Conservation (phyloP, 2,888 invertebrate species). For the Aelia acuminata region DNA sequence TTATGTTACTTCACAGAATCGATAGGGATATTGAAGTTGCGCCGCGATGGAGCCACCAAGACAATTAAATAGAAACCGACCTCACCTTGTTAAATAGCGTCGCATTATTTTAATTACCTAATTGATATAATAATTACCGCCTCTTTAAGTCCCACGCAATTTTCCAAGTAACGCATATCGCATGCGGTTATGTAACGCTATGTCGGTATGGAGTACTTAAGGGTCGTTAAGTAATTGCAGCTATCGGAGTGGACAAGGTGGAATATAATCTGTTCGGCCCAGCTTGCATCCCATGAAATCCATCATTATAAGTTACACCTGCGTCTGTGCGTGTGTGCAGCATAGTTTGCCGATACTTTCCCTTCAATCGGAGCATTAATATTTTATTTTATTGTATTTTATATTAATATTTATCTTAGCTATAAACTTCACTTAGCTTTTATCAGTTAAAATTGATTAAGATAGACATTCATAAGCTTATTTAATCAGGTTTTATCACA, state of each 20-base stretch:
- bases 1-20: no score
- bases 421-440: no score
- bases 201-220: neutral
- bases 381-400: no score
- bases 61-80: neutral
- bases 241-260: neutral
- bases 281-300: neutral
- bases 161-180: neutral
- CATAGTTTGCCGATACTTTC: neutral
- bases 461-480: no score
- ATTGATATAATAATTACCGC: neutral
- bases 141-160: neutral
- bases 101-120: neutral
- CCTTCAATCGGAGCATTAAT: neutral
- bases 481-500: no score
- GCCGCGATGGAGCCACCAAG: neutral
- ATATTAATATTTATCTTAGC: no score
- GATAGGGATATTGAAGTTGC: no score
- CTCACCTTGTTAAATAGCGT: neutral
- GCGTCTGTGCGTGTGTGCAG: neutral
- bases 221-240: neutral
- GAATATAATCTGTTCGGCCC: neutral
- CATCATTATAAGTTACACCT: conserved; percentile 5
- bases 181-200: neutral
- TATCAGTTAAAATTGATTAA: no score